Percentiles rank a stretch among this genome's conserved stretches.
phyloP scores from a whole-genome alignment of 2,797 vertebrate genomes.

The Gila robusta region DNA sequence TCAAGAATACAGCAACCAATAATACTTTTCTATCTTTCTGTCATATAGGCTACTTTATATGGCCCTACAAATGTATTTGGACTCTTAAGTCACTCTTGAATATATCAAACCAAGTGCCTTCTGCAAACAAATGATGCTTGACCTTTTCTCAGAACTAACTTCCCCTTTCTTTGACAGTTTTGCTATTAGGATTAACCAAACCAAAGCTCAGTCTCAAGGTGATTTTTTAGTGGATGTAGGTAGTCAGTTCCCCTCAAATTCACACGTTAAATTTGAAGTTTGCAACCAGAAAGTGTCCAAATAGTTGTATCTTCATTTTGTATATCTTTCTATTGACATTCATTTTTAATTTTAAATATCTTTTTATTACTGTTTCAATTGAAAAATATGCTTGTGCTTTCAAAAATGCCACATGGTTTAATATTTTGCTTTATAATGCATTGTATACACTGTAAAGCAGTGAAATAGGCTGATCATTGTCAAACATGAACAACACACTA shows the following conservation, averaged over 20 bases:
- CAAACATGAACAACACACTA: background rate
- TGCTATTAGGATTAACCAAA: background rate
- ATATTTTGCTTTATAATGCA: no score
- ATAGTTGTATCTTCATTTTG: background rate
- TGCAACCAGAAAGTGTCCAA: background rate
- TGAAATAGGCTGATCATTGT: background rate
- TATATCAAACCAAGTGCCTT: background rate
- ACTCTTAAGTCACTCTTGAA: background rate
- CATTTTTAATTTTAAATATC: no score
- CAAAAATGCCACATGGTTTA: no score
- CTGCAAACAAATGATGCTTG: constrained; percentile 2
- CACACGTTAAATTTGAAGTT: background rate
- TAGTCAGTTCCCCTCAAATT: background rate
- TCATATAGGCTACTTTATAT: background rate
- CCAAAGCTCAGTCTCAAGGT: background rate
- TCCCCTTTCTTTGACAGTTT: background rate
- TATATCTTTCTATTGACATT: background rate
- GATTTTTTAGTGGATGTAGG: background rate
- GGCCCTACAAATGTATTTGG: background rate
- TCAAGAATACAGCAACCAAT: background rate
- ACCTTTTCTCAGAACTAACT: background rate
- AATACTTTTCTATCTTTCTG: background rate
- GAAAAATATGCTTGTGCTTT: no score
- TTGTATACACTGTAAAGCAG: background rate
- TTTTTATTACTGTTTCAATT: no score